Evolutionary conservation across 2,797 vertebrate species (phyloP).

Genomic region (Ispidina lecontei): DNA sequence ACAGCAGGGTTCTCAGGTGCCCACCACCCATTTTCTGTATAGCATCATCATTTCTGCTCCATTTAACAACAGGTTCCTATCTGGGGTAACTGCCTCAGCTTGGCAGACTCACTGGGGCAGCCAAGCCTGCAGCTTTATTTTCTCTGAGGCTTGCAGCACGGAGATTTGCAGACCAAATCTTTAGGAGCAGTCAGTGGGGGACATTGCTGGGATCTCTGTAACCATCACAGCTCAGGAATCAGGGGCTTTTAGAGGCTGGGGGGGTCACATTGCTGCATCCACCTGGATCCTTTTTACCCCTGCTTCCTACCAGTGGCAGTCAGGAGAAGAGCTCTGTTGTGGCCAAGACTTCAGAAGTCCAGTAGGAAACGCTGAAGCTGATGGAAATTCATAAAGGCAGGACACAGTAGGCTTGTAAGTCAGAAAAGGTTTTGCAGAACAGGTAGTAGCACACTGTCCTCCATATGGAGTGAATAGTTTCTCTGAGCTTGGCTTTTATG

Average conservation of each 20-base stretch:
- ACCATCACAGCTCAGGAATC: background rate
- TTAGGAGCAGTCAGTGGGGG: background rate
- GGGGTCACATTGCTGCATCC: background rate
- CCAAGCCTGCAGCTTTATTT: slow-evolving; percentile 5
- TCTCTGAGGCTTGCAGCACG: background rate
- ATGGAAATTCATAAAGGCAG: background rate
- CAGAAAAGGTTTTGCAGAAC: background rate
- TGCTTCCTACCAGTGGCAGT: background rate
- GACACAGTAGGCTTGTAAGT: background rate
- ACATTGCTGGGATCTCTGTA: background rate
- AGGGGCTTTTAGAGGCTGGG: background rate
- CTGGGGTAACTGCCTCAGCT: slow-evolving; percentile 22
- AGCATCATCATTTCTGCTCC: background rate
- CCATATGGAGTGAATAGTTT: background rate
- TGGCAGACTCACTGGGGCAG: background rate
- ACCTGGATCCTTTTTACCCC: background rate
- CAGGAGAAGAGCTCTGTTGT: background rate
- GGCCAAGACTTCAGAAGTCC: background rate
- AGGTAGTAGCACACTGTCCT: background rate
- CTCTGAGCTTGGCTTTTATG: background rate
- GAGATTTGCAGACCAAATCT: background rate
- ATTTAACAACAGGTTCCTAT: background rate
- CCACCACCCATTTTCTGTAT: background rate
- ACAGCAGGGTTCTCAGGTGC: background rate
- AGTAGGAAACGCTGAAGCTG: background rate